Evolutionary conservation across 2,888 invertebrate genomes (phyloP).

Genomic region (Lysandra coridon): DNA sequence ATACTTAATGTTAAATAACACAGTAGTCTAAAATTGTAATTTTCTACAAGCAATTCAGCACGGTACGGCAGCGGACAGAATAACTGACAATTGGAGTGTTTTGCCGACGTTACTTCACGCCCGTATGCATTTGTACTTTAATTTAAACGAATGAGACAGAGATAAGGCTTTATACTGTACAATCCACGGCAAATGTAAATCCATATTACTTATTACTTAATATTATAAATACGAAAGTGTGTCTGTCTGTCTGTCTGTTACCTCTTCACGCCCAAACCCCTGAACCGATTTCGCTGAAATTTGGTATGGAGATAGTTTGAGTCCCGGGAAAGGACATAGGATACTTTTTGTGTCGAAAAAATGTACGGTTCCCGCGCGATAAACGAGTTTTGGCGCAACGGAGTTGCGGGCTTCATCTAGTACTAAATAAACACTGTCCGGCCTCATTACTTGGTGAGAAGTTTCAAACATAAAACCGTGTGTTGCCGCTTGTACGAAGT

Average conservation of each 20-base stretch:
- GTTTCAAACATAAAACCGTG: not conserved
- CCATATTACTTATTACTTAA: too few relatives aligned
- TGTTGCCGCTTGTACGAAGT: not conserved
- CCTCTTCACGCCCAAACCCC: too few relatives aligned
- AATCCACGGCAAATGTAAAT: not conserved
- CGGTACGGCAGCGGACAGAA: not conserved
- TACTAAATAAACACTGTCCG: not conserved
- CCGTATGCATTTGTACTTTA: conserved; percentile 26
- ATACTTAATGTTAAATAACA: not conserved
- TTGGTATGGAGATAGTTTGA: too few relatives aligned
- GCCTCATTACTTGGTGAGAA: not conserved
- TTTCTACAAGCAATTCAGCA: not conserved
- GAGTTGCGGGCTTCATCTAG: too few relatives aligned
- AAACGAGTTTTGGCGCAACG: too few relatives aligned
- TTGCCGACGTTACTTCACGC: conserved; percentile 18
- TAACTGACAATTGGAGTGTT: not conserved
- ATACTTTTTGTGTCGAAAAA: too few relatives aligned
- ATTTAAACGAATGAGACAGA: conserved; percentile 21
- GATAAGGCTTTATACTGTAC: not conserved
- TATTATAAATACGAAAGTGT: too few relatives aligned
- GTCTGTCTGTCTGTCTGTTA: too few relatives aligned
- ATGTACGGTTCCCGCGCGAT: too few relatives aligned
- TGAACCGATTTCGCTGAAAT: too few relatives aligned
- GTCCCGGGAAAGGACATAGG: too few relatives aligned
- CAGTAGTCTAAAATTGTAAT: not conserved